Evolutionary conservation across 2,888 invertebrate species (phyloP).

Genomic region (Mayetiola destructor): DNA sequence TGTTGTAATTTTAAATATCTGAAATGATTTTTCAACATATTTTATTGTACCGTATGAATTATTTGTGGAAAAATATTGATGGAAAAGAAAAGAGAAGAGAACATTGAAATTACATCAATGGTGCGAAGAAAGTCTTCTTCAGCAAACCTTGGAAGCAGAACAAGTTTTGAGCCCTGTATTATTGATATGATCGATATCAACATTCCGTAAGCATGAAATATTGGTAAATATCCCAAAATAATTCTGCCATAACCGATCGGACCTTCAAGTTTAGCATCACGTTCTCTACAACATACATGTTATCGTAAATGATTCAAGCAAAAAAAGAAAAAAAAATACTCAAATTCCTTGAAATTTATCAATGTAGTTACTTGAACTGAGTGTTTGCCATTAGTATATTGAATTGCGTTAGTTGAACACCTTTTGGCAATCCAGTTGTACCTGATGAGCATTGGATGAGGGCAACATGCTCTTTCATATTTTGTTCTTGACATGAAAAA

Average conservation of each 20-base stretch:
- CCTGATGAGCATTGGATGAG: constrained; percentile 64
- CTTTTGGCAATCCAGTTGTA: constrained; percentile 67
- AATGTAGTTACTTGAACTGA: constrained; percentile 18
- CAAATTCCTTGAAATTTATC: not conserved
- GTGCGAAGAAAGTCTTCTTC: constrained; percentile 54
- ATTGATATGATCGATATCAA: constrained; percentile 46
- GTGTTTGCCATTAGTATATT: constrained; percentile 38
- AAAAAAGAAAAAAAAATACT: not conserved
- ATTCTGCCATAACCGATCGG: constrained; percentile 16
- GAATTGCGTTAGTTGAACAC: constrained; percentile 55
- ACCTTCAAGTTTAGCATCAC: not conserved
- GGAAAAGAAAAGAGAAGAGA: too few species aligned
- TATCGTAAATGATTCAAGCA: not conserved
- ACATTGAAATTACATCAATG: not conserved
- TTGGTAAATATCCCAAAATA: constrained; percentile 55
- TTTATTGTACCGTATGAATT: not conserved
- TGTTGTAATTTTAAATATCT: constrained; percentile 43
- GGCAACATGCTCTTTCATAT: constrained; percentile 42
- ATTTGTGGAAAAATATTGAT: not conserved
- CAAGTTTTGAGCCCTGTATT: constrained; percentile 39
- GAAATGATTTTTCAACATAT: too few species aligned
- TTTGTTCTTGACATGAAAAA: constrained; percentile 36
- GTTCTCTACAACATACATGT: too few species aligned
- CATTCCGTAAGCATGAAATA: constrained; percentile 73
- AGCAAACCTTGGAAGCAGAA: constrained; percentile 50